Evolutionary conservation across 2,113 vertebrate genomes (phyloP), one percentile per base, ranked within the genome.

Genomic region (Neofelis nebulosa): DNA sequence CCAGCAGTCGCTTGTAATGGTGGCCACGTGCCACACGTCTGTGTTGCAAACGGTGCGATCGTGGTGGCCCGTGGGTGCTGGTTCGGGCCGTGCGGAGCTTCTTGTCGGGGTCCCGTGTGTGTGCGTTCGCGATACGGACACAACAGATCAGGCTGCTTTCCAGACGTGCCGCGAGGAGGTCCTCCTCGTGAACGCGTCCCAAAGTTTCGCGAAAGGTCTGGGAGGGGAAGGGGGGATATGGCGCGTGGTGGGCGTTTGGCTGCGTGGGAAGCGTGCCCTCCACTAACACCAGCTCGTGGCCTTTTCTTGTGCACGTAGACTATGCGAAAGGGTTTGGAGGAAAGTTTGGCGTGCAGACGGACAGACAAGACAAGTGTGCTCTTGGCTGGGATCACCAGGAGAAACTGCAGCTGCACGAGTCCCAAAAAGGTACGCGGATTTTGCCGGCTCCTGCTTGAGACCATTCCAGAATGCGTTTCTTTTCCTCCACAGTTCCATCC

Each of bases 381-480:
- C 98, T 99, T 71, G 99, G 99, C 92, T 99, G 99, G 99, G 99
- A 99, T 90, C 99, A 99, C 98, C 99, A 99, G 99, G 99, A 99
- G 98, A 99, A 99, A 19, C 98, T 99, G 10, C 99, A 99, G 98
- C 99, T 99, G 29, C 99, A 99, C 0, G 99, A 99, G 88, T 99
- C 99, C 71, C 99, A 99, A 97, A 99, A 99, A 99, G 99, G 99
- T 99, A 99, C 3, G 1, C 8, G 36, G 3, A 0, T 1, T 5
- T 9, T 6, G 25, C 11, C 52, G 1, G 0, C 48, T 45, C 15
- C 1, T 38, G 2, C 16, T 0, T 0, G 3, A 13, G 11, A 7
- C 1, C n/a, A 5, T 61, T 19, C 4, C 1, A 0, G 33, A 63
- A 57, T 25, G 8, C 1, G 16, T 10, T 2, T 15, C 7, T 38